Evolutionary conservation across 2,797 vertebrate genomes (phyloP), one percentile per base, ranked within the genome.

Genomic region (Nannoperca australis): DNA sequence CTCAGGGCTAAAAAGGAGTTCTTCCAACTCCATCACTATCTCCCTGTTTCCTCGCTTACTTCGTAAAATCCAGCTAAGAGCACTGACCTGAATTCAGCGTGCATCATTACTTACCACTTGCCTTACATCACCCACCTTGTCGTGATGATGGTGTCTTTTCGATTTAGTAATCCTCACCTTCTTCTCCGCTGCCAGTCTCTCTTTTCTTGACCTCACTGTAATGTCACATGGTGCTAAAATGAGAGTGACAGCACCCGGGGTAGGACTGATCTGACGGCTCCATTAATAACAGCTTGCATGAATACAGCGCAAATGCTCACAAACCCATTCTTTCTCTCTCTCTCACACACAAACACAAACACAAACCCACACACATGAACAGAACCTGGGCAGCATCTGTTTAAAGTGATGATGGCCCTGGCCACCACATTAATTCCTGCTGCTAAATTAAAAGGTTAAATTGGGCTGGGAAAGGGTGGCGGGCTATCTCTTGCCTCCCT

Each of bases 371-470:
- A 69, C 70, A 63, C 61, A 70, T 73, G 38, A 70, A 56, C n/a
- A 74, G 8, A 81, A 89, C 78, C 77, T 70, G 81, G 81, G 83
- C 80, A 83, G 82, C 44, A 53, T 92, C 88, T 89, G 86, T 89
- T 93, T 86, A 77, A 93, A 91, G 78, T 87, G 82, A 93, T 91
- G 89, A 81, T 61, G 84, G 87, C 79, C 82, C 71, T 24, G 73
- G 83, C 85, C 73, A 80, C 80, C 86, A 75, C 84, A 91, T 93
- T 92, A 90, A 91, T 93, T 88, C 90, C 85, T 85, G 84, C 88
- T 86, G 81, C 86, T 95, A 92, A 93, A 93, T 93, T 91, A 85
- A 93, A 94, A 94, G 92, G 88, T 94, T 93, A 94, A 93, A 93
- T 82, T 73, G 11, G 88, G 72, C 81, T 85, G 81, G 70, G 73